Percentiles rank a stretch among this genome's conserved stretches.
Conservation (phyloP, 2,888 invertebrate species). For the Drosophila longiperda region DNA sequence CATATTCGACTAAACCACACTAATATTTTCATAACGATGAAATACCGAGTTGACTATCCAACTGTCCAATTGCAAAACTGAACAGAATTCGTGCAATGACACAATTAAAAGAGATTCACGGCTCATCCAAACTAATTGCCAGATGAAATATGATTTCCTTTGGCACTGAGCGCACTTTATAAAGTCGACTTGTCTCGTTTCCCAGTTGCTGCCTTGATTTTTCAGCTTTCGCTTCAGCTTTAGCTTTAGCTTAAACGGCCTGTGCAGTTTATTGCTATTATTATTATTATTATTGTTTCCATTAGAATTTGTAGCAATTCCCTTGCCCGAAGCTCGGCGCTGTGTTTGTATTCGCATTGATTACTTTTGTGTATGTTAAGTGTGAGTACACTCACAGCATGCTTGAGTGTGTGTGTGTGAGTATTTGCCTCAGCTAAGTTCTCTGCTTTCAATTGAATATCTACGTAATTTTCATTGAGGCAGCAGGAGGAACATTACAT, state of each 20-base stretch:
- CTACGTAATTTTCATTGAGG: slow-evolving; percentile 1
- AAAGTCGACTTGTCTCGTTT: slow-evolving; percentile 15
- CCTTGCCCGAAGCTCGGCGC: slow-evolving; percentile 1
- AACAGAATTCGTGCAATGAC: slow-evolving; percentile 24
- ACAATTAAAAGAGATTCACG: slow-evolving; percentile 52
- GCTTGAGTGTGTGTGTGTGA: neutral
- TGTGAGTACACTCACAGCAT: slow-evolving; percentile 5
- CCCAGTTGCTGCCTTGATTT: slow-evolving; percentile 40
- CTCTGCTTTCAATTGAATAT: slow-evolving; percentile 50
- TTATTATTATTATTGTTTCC: slow-evolving; percentile 36
- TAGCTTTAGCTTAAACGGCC: slow-evolving; percentile 12
- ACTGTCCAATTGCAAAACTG: slow-evolving; percentile 1
- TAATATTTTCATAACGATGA: neutral
- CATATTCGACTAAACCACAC: neutral
- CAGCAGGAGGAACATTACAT: slow-evolving; percentile 8
- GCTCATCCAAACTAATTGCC: slow-evolving; percentile 63
- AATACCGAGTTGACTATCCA: neutral
- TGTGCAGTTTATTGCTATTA: slow-evolving; percentile 40
- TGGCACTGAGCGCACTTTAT: slow-evolving; percentile 77
- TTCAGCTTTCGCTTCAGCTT: slow-evolving; percentile 3
- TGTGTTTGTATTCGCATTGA: slow-evolving; percentile 9
- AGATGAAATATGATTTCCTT: slow-evolving; percentile 82
- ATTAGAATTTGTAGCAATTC: slow-evolving; percentile 35
- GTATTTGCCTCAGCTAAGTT: slow-evolving; percentile 12
- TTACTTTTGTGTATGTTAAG: slow-evolving; percentile 15